These are phyloP conservation scores for Clinocottus analis DNA, from an alignment of 2,113 vertebrate genomes.

Conservation along the genomic window DNA sequence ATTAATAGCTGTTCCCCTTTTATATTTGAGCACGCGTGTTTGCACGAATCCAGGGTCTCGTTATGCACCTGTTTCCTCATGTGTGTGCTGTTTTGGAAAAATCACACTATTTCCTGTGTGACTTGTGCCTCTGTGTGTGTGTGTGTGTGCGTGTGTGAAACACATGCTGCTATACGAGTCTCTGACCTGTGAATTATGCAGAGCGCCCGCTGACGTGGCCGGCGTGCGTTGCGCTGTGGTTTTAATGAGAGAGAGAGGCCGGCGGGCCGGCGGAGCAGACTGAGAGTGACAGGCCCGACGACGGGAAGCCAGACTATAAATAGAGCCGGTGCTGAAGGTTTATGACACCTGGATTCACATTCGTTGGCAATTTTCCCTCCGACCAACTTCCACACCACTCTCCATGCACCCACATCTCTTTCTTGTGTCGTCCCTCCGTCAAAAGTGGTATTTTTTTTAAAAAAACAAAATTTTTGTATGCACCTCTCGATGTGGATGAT, in stretches of 20 bases:
- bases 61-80: conserved; percentile 6
- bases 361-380: conserved; percentile 31
- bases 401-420: not conserved
- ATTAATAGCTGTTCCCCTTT: not conserved
- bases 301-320: conserved; percentile 63
- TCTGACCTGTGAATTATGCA: conserved; percentile 67
- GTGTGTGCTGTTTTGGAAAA: conserved; percentile 10
- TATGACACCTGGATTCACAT: conserved; percentile 66
- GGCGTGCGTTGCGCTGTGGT: conserved; percentile 18
- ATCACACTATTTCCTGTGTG: not conserved
- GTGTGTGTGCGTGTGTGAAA: conserved; percentile 3
- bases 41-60: not conserved
- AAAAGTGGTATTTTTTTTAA: not conserved
- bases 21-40: not conserved
- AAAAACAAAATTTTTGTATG: not conserved
- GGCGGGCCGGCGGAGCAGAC: conserved; percentile 53
- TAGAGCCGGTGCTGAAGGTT: conserved; percentile 58
- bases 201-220: conserved; percentile 46
- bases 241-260: conserved; percentile 62
- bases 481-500: not conserved
- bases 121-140: conserved; percentile 6
- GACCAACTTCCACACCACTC: conserved; percentile 11
- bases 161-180: conserved; percentile 29
- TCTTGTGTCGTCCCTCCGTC: conserved; percentile 22
- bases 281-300: conserved; percentile 56